Percentiles rank a stretch among this genome's conserved stretches.
These are phyloP conservation scores for Cryptotis parvus DNA, from an alignment of 2,113 vertebrate genomes.

Conservation along the genomic window DNA sequence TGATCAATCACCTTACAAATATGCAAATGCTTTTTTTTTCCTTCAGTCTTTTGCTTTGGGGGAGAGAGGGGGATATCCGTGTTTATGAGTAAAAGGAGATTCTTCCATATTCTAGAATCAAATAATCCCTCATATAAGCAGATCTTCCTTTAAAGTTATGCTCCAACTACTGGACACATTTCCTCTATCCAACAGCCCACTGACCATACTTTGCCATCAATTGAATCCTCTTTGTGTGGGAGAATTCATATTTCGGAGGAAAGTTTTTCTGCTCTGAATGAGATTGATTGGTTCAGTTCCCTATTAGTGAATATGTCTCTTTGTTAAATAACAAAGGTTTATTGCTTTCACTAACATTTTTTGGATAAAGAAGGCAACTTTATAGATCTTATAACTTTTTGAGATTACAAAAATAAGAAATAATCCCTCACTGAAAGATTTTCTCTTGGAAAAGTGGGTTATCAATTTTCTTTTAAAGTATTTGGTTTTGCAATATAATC, in stretches of 20 bases:
- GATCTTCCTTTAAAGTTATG: background rate
- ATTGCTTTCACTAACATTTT: slow-evolving; percentile 37
- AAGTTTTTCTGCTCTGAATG: background rate
- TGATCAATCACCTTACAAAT: background rate
- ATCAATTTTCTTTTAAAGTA: slow-evolving; percentile 6
- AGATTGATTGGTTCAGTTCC: background rate
- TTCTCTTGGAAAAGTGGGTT: background rate
- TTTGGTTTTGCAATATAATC: too few species aligned
- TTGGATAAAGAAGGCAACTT: background rate
- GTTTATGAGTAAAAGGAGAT: background rate
- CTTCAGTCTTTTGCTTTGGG: background rate
- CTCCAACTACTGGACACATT: background rate
- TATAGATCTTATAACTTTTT: background rate
- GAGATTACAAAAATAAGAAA: slow-evolving; percentile 18
- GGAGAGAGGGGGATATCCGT: background rate
- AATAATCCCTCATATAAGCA: background rate
- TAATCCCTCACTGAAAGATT: background rate
- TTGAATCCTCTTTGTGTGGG: background rate
- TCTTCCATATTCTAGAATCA: background rate
- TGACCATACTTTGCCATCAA: background rate
- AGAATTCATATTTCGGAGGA: background rate
- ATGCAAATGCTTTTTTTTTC: background rate
- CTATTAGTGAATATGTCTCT: background rate
- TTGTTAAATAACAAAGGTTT: slow-evolving; percentile 17
- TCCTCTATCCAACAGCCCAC: background rate